These are phyloP conservation scores for Lasioglossum malachurum DNA, from an alignment of 2,888 invertebrate species.

Conservation along the genomic window DNA sequence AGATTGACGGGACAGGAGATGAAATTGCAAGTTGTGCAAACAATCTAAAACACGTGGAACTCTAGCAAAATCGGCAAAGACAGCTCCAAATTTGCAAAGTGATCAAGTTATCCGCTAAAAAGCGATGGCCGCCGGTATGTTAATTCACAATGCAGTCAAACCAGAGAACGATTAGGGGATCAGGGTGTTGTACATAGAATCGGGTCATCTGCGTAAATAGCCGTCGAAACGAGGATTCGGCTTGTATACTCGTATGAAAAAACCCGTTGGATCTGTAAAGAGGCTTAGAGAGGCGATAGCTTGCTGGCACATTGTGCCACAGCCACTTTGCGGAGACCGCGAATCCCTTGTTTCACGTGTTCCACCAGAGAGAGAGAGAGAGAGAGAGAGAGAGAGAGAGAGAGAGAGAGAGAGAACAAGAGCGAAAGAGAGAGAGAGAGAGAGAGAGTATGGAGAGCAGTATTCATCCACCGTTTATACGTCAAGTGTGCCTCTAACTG, in stretches of 20 bases:
- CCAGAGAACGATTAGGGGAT: constrained; percentile 23
- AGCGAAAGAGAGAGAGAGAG: background rate
- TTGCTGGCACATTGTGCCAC: constrained; percentile 57
- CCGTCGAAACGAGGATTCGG: background rate
- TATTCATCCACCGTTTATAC: constrained; percentile 57
- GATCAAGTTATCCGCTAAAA: background rate
- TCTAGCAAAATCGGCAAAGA: too few relatives aligned
- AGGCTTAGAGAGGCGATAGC: constrained; percentile 70
- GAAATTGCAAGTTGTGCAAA: background rate
- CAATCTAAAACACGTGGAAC: background rate
- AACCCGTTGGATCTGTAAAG: constrained; percentile 58
- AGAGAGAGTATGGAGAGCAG: background rate
- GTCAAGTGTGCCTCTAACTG: constrained; percentile 53
- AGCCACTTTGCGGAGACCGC: constrained; percentile 56
- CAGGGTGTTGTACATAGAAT: constrained; percentile 17
- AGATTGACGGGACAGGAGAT: too few relatives aligned
- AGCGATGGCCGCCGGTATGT: background rate
- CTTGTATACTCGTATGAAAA: constrained; percentile 10
- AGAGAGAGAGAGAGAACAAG: background rate
- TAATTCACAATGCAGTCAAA: constrained; percentile 25
- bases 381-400: too few relatives aligned
- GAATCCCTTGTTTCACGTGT: constrained; percentile 59
- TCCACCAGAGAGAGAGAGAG: constrained; percentile 2
- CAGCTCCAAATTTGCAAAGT: background rate
- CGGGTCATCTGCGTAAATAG: constrained; percentile 36